Base-by-base conservation (phyloP, 2,113 vertebrate species). In the Triplophysa siluroides region DNA sequence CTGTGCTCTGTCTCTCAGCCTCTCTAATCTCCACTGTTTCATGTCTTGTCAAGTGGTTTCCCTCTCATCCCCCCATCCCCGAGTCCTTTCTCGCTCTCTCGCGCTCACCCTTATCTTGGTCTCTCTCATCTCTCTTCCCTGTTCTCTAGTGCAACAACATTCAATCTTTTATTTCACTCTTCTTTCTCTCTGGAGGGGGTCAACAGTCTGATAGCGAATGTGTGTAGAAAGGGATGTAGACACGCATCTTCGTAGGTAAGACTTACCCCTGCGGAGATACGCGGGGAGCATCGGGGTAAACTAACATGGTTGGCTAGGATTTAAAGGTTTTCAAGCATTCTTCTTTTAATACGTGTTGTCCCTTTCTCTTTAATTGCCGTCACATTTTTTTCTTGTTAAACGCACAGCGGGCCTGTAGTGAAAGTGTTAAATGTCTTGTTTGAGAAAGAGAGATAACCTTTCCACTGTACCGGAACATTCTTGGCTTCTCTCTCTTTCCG, bases 381-480 rank as follows among this genome's bases (percentile, higher is more conserved):
- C 8, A 3, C 16, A 13, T 24, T 74, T 68, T 74, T 61, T 41
- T 52, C 43, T 23, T 33, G 13, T 66, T 19, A 82, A 82, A 50
- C 45, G 70, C 50, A 47, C 21, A 26, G 63, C 71, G 21, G 23
- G n/a, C 19, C 70, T 24, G 2, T 60, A 72, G 83, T 84, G n/a
- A 26, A 62, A 18, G 84, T 38, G 87, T 71, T 87, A 86, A 90
- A 91, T 70, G 79, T 68, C 74, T 80, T 83, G 85, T 88, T 85
- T 88, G 82, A 86, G 78, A 84, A 58, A 82, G 75, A 84, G 56
- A 66, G 83, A 86, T 85, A 88, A 87, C 90, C 85, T 89, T 78
- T 83, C 83, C 71, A 56, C 82, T 74, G 72, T 80, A 67, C 81
- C 60, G 50, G 68, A 73, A 79, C 78, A 87, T 83, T 81, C 66